Evolutionary conservation across 1,140 invertebrate genomes (phyloP).

Genomic region (Mercenaria mercenaria): DNA sequence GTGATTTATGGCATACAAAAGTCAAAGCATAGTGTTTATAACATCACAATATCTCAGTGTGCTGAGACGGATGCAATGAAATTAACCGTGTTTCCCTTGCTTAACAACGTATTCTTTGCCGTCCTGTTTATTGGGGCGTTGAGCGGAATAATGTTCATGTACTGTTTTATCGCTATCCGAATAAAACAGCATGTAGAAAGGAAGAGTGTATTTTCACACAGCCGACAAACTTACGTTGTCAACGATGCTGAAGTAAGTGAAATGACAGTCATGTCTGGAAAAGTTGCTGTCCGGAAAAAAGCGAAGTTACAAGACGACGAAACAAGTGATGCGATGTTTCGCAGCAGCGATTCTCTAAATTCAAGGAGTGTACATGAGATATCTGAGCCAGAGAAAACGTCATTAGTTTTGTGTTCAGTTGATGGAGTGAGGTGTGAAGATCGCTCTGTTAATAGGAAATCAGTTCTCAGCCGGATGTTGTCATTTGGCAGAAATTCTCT

Average conservation of each 20-base stretch:
- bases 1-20: constrained; percentile 37
- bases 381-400: not conserved
- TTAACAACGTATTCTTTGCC: constrained; percentile 31
- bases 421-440: not conserved
- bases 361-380: not conserved
- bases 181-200: constrained; percentile 9
- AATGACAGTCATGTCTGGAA: not conserved
- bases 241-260: not conserved
- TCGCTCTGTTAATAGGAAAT: not conserved
- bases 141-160: constrained; percentile 13
- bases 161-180: constrained; percentile 4
- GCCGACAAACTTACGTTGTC: not conserved
- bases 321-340: not conserved
- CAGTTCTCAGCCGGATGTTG: constrained; percentile 10
- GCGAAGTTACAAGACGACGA: not conserved
- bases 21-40: not conserved
- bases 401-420: not conserved
- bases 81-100: constrained; percentile 31
- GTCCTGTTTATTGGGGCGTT: constrained; percentile 35
- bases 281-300: not conserved
- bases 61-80: not conserved
- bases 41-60: constrained; percentile 30
- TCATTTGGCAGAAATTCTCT: constrained; percentile 2
- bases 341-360: not conserved
- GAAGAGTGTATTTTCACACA: not conserved